These are phyloP conservation scores for Drosophila subpulchrella DNA, from an alignment of 1,140 invertebrate species.

Conservation along the genomic window DNA sequence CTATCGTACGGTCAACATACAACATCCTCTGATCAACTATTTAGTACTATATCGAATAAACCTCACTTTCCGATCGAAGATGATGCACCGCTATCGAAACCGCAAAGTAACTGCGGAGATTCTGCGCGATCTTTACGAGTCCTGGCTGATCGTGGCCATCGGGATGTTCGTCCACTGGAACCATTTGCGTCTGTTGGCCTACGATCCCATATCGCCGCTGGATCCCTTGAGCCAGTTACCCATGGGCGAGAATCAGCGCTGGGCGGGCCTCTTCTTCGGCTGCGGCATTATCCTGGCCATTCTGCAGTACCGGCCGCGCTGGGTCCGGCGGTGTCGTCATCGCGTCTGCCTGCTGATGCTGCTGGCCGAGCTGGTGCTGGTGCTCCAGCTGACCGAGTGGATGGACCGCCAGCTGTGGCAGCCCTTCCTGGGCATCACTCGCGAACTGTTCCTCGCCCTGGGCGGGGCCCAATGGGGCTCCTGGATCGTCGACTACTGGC, in stretches of 20 bases:
- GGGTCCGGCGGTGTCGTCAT: slow-evolving; percentile 1
- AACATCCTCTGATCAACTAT: neutral
- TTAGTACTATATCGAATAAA: neutral
- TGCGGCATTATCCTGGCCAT: neutral
- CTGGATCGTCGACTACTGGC: neutral
- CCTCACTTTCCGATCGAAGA: neutral
- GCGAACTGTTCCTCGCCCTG: neutral
- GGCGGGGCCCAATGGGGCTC: neutral
- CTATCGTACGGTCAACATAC: neutral
- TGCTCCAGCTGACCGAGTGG: slow-evolving; percentile 7
- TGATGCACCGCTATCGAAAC: neutral
- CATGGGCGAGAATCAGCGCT: slow-evolving; percentile 1
- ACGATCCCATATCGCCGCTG: neutral
- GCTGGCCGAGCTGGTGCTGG: neutral
- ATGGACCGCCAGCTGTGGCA: neutral
- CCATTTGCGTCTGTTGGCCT: neutral
- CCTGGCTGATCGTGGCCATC: neutral
- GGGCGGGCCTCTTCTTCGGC: neutral
- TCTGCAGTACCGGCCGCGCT: neutral
- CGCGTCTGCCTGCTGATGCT: neutral
- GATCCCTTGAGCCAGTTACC: neutral
- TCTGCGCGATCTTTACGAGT: slow-evolving; percentile 3
- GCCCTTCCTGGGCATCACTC: neutral
- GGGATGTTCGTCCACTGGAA: neutral
- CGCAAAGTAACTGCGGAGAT: neutral